Evolutionary conservation across 2,888 invertebrate genomes (phyloP).

Genomic region (Cephus pulcher): DNA sequence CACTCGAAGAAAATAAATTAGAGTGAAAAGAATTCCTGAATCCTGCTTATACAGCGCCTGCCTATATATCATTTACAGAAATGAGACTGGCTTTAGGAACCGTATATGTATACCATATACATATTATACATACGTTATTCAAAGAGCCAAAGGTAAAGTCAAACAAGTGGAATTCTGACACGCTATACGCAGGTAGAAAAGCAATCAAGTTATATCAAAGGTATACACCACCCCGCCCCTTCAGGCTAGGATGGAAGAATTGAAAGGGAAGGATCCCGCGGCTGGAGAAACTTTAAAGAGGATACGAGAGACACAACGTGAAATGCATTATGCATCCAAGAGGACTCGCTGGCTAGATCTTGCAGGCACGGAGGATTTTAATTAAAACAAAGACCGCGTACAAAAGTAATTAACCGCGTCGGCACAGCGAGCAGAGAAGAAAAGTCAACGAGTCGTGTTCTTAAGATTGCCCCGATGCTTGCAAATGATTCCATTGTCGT

Average conservation of each 20-base stretch:
- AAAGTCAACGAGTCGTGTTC: neutral
- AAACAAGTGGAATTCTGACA: neutral
- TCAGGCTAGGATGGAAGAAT: neutral
- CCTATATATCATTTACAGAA: neutral
- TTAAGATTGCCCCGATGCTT: neutral
- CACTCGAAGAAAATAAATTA: neutral
- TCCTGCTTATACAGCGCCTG: neutral
- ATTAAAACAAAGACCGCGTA: conserved; percentile 40
- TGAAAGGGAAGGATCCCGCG: neutral
- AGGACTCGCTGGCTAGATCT: conserved; percentile 36
- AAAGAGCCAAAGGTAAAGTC: neutral
- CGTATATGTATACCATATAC: neutral
- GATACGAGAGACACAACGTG: conserved; percentile 34
- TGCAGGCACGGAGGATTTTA: conserved; percentile 37
- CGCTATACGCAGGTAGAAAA: neutral
- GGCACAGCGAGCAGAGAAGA: neutral
- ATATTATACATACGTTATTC: neutral
- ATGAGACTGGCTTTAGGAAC: neutral
- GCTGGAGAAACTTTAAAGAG: conserved; percentile 4
- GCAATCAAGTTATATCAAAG: neutral
- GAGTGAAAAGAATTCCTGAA: neutral
- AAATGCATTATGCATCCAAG: conserved; percentile 59
- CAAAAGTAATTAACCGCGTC: conserved; percentile 43
- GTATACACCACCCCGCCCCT: neutral
- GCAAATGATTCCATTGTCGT: neutral